These are phyloP conservation scores for Hyperoplus immaculatus DNA, from an alignment of 2,797 vertebrate species.

Conservation along the genomic window DNA sequence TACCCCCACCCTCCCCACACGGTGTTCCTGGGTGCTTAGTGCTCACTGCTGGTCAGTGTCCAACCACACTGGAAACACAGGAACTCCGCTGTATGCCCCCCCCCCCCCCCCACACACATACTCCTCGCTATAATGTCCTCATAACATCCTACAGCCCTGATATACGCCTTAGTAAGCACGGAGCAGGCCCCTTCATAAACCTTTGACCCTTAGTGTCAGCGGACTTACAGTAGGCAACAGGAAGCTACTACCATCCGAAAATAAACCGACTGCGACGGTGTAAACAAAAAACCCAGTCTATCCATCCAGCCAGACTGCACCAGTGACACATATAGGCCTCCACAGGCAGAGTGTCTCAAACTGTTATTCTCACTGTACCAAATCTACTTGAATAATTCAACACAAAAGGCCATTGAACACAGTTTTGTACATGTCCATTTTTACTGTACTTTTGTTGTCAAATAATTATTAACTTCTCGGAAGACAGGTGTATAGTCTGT, in stretches of 20 bases:
- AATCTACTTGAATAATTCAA: slow-evolving; percentile 87
- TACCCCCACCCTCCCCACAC: slow-evolving; percentile 11
- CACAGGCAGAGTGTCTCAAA: slow-evolving; percentile 62
- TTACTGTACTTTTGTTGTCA: slow-evolving; percentile 80
- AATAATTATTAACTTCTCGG: slow-evolving; percentile 70
- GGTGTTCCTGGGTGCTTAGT: slow-evolving; percentile 68
- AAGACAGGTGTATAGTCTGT: slow-evolving; percentile 67
- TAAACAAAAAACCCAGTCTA: slow-evolving; percentile 43
- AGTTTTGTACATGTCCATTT: slow-evolving; percentile 81
- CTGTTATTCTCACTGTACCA: slow-evolving; percentile 83
- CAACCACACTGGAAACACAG: slow-evolving; percentile 74
- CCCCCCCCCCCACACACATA: background rate
- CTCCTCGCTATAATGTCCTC: slow-evolving; percentile 54
- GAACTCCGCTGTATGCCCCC: slow-evolving; percentile 48
- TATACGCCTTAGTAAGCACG: slow-evolving; percentile 46
- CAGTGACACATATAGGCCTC: slow-evolving; percentile 64
- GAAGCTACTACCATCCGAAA: slow-evolving; percentile 51
- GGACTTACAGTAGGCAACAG: slow-evolving; percentile 54
- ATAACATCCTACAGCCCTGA: slow-evolving; percentile 50
- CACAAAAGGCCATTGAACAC: slow-evolving; percentile 86
- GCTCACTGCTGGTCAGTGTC: slow-evolving; percentile 84
- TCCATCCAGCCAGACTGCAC: slow-evolving; percentile 71
- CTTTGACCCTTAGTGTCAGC: slow-evolving; percentile 48
- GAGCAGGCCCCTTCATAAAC: slow-evolving; percentile 63
- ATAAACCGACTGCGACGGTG: slow-evolving; percentile 52